phyloP scores from a whole-genome alignment of 2,888 invertebrate species.

The Smittia sp. region DNA sequence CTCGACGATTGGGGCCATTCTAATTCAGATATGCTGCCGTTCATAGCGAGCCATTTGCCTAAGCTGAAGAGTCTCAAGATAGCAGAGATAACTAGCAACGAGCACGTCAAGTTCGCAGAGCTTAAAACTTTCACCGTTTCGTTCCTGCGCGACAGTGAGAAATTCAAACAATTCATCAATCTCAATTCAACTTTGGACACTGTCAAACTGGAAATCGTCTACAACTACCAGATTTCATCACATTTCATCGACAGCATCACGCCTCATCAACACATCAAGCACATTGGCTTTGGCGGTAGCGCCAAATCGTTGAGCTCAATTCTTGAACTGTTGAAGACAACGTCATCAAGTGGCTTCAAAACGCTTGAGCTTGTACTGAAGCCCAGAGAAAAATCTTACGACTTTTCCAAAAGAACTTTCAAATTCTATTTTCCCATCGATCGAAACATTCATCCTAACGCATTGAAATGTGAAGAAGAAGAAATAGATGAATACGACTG shows the following conservation, averaged over 20 bases:
- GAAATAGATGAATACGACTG: too few species aligned
- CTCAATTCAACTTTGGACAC: background rate
- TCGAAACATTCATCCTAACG: background rate
- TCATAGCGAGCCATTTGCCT: background rate
- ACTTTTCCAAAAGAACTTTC: background rate
- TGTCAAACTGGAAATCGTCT: conserved; percentile 23
- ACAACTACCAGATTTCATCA: conserved; percentile 6
- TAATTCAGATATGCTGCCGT: background rate
- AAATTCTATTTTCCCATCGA: conserved; percentile 17
- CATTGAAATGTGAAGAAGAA: background rate
- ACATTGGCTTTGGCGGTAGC: conserved; percentile 2
- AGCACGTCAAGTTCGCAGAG: background rate
- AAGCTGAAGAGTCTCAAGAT: background rate
- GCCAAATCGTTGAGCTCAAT: background rate
- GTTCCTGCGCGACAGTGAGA: background rate
- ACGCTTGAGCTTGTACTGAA: conserved; percentile 3
- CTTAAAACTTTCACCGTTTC: background rate
- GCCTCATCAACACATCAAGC: background rate
- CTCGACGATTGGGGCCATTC: conserved; percentile 23
- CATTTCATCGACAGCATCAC: background rate
- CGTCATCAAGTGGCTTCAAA: background rate
- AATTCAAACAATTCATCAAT: background rate
- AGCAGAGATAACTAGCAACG: background rate
- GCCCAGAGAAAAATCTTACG: background rate
- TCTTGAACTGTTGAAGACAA: background rate